Evolutionary conservation across 2,888 invertebrate genomes (phyloP).

Genomic region (Sphaerophoria rueppellii): DNA sequence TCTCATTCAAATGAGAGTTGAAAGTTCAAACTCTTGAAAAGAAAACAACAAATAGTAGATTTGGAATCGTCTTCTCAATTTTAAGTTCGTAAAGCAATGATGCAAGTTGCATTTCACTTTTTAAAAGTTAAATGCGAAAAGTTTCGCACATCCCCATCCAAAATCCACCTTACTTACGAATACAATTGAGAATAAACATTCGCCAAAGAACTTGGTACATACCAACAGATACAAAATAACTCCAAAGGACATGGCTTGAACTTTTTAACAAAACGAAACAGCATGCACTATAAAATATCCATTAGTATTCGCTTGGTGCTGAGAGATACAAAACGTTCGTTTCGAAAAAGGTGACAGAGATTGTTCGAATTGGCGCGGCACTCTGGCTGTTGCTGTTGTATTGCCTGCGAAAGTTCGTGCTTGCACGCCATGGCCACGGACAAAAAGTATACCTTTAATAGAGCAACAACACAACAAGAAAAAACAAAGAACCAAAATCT

Average conservation of each 20-base stretch:
- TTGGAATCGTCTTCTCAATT: slow-evolving; percentile 24
- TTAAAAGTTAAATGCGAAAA: slow-evolving; percentile 64
- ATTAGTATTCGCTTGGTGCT: slow-evolving; percentile 66
- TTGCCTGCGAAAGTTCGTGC: slow-evolving; percentile 43
- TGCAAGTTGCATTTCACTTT: slow-evolving; percentile 44
- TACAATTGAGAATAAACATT: slow-evolving; percentile 48
- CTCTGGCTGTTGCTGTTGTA: not conserved
- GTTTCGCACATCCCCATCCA: slow-evolving; percentile 23
- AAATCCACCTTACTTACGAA: slow-evolving; percentile 4
- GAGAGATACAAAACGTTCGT: slow-evolving; percentile 52
- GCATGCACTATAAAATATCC: slow-evolving; percentile 70
- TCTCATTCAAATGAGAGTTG: slow-evolving; percentile 29
- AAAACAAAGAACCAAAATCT: slow-evolving; percentile 27
- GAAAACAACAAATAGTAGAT: slow-evolving; percentile 37
- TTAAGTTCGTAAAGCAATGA: not conserved
- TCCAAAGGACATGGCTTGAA: slow-evolving; percentile 48
- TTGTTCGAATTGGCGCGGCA: too few species aligned
- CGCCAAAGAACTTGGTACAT: slow-evolving; percentile 29
- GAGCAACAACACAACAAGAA: not conserved
- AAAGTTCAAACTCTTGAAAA: not conserved
- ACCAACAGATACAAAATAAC: slow-evolving; percentile 46
- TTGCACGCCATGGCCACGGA: slow-evolving; percentile 30
- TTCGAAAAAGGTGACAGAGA: slow-evolving; percentile 11
- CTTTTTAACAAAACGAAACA: slow-evolving; percentile 61
- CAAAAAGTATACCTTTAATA: not conserved